Percentiles rank a stretch among this genome's conserved stretches.
Conservation (phyloP, 2,888 invertebrate species). For the Troides aeacus region DNA sequence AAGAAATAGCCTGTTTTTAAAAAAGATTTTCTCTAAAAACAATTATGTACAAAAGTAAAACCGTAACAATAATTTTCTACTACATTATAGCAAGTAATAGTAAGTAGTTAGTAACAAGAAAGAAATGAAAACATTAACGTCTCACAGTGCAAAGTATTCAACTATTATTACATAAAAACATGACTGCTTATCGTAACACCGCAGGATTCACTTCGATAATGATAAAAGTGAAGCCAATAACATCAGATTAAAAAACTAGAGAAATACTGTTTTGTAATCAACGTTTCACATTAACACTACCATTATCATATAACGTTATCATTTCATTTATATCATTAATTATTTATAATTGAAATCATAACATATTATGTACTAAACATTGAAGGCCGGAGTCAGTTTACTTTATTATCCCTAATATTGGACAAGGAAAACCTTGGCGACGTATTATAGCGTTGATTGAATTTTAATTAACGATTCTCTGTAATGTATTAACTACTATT, state of each 20-base stretch:
- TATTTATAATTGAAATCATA: no score
- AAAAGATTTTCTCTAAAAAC: no score
- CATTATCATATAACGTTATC: no score
- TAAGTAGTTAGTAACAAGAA: no score
- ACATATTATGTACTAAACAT: neutral
- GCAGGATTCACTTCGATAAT: neutral
- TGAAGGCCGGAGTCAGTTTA: neutral
- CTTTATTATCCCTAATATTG: neutral
- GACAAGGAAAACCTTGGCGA: neutral
- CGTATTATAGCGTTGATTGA: neutral
- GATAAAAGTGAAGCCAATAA: neutral
- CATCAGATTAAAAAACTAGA: neutral
- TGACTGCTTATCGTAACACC: neutral
- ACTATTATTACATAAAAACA: neutral
- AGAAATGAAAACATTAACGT: neutral
- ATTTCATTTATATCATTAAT: no score
- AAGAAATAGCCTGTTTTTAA: no score
- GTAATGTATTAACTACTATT: neutral
- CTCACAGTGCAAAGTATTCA: neutral
- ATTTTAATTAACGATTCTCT: neutral
- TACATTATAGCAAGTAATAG: no score
- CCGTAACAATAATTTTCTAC: no score
- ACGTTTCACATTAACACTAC: no score
- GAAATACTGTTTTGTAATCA: neutral
- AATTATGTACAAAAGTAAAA: no score